Evolutionary conservation across 37 sponge, comb jelly and placozoan genomes (phyloP), one percentile per base, ranked within the genome.

Genomic region (Haliclona indistincta): DNA sequence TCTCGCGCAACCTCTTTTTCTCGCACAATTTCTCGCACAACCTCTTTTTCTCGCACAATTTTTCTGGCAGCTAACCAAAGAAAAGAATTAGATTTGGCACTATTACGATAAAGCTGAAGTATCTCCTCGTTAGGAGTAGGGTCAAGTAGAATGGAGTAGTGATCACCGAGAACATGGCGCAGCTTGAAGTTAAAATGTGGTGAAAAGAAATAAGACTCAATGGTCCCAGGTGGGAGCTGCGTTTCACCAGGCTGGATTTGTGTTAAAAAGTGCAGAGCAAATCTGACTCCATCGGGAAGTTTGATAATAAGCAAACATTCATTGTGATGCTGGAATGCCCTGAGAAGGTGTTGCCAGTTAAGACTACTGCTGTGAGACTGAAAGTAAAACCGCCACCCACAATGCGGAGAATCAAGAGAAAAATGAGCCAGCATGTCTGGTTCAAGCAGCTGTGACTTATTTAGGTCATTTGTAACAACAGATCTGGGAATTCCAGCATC

Each of bases 401-500:
- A 70, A 44, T 83, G 82, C 15, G 81, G 81, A 20, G 28, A 35
- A 74, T 87, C 43, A 19, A 92, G 64, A 54, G 39, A 65, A 54
- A 92, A 87, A 19, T 74, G 60, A 26, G 7, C 35, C 33, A 83
- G 53, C 81, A 86, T 79, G 2, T 56, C 61, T 64, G 54, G 64
- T 15, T 78, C n/a, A 30, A 92, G 79, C 26, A 91, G 60, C 28
- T 64, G 35, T 1, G 93, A 92, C 35, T 70, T 73, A 51, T 88
- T 86, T 56, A 92, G 64, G 53, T 84, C 88, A 84, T 92, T 92
- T 38, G 71, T 73, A 20, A 92, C 84, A 34, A 76, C 22, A 10
- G 36, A 23, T 30, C 15, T 33, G 23, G 93, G 93, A 32, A 92
- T 83, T 2, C 93, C 88, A 42, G 17, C 47, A 68, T 87, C 77